Conservation (phyloP, 2,888 invertebrate genomes). For the Euzophera pinguis region DNA sequence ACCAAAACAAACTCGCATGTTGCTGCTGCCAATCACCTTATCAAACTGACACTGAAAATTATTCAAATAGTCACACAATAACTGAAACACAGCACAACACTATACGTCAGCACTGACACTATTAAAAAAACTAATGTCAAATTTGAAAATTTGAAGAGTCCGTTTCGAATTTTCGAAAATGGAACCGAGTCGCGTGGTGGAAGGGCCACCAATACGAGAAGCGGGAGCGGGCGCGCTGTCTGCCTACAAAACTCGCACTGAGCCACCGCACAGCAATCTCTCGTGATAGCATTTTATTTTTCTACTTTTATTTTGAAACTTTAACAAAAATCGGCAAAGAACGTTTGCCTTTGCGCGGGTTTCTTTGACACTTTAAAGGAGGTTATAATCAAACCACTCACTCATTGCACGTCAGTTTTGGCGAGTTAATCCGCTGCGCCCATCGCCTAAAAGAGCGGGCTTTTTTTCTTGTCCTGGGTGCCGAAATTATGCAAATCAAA, state of each 20-base stretch:
- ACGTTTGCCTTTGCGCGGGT: slow-evolving; percentile 52
- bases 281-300: slow-evolving; percentile 48
- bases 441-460: slow-evolving; percentile 21
- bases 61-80: slow-evolving; percentile 6
- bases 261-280: slow-evolving; percentile 59
- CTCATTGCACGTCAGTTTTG: slow-evolving; percentile 53
- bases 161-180: slow-evolving; percentile 32
- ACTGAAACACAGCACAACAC: slow-evolving; percentile 13
- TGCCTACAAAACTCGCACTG: slow-evolving; percentile 68
- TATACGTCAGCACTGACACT: slow-evolving; percentile 3
- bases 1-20: slow-evolving; percentile 13
- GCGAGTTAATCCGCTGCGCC: slow-evolving; percentile 53
- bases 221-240: slow-evolving; percentile 61
- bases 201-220: slow-evolving; percentile 35
- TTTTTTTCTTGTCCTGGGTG: not conserved
- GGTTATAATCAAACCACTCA: slow-evolving; percentile 36
- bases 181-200: slow-evolving; percentile 35
- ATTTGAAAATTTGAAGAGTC: not conserved
- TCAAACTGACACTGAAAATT: slow-evolving; percentile 7
- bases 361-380: slow-evolving; percentile 42
- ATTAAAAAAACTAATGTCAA: slow-evolving; percentile 1
- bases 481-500: slow-evolving; percentile 13
- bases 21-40: not conserved
- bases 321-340: slow-evolving; percentile 61
- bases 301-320: slow-evolving; percentile 63